Conservation (phyloP, 2,797 vertebrate species). For the Danionella dracula region DNA sequence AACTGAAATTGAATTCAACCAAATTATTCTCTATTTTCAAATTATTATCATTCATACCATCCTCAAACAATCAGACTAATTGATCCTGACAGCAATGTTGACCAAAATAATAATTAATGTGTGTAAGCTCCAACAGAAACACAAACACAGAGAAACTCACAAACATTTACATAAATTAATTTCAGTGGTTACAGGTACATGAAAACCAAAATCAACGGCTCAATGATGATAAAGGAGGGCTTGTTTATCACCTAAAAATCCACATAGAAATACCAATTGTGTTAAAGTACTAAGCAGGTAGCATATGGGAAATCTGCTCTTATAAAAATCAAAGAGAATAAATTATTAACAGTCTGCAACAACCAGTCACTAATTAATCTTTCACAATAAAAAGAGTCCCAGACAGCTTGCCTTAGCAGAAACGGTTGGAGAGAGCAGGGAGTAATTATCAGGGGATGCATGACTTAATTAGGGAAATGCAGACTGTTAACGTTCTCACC, state of each 20-base stretch:
- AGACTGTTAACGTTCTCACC: conserved; percentile 72
- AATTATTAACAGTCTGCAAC: conserved; percentile 60
- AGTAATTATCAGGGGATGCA: conserved; percentile 67
- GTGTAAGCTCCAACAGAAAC: too few species aligned
- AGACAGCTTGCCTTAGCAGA: conserved; percentile 62
- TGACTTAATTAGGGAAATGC: conserved; percentile 73
- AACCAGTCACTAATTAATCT: conserved; percentile 71
- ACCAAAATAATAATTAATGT: too few species aligned
- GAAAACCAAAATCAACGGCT: background rate
- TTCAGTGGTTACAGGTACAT: too few species aligned
- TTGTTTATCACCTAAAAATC: background rate
- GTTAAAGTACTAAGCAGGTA: background rate
- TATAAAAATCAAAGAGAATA: conserved; percentile 18
- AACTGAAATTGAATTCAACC: too few species aligned
- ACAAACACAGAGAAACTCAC: too few species aligned
- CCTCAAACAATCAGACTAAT: too few species aligned
- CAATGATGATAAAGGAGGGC: background rate
- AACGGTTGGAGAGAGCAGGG: conserved; percentile 60
- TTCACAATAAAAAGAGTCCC: conserved; percentile 64
- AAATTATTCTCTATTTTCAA: too few species aligned
- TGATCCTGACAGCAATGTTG: too few species aligned
- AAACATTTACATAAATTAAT: too few species aligned
- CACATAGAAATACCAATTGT: background rate
- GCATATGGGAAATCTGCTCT: background rate
- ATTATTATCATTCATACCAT: too few species aligned